phyloP scores from a whole-genome alignment of 2,113 vertebrate species.

The Haplotaxodon microlepis region DNA sequence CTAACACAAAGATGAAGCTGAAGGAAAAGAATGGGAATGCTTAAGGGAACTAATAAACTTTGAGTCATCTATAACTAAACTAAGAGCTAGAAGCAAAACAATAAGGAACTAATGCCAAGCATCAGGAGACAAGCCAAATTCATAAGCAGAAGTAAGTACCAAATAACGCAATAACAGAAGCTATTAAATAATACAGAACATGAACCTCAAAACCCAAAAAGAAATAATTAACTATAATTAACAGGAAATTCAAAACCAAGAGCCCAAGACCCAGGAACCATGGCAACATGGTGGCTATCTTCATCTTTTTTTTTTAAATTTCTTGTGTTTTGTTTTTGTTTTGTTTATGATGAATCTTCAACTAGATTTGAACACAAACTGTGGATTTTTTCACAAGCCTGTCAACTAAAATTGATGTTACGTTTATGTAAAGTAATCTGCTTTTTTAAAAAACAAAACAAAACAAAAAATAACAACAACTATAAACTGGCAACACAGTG shows the following conservation, averaged over 20 bases:
- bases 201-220: neutral
- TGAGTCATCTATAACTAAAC: neutral
- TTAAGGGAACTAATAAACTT: neutral
- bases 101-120: neutral
- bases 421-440: neutral
- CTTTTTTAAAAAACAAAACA: neutral
- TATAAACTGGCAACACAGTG: neutral
- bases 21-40: neutral
- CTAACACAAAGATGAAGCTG: neutral
- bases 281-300: neutral
- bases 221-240: neutral
- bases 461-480: neutral
- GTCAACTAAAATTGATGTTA: neutral
- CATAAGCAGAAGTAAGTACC: neutral
- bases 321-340: neutral
- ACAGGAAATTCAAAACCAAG: neutral
- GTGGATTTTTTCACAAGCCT: neutral
- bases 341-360: neutral
- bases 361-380: neutral
- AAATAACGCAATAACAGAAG: neutral
- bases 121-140: neutral
- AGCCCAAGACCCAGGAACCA: neutral
- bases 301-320: fast-evolving
- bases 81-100: neutral
- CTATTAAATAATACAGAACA: neutral